Percentiles rank a stretch among this genome's conserved stretches.
Conservation (phyloP, 2,797 vertebrate genomes). For the Phrynocephalus forsythii region DNA sequence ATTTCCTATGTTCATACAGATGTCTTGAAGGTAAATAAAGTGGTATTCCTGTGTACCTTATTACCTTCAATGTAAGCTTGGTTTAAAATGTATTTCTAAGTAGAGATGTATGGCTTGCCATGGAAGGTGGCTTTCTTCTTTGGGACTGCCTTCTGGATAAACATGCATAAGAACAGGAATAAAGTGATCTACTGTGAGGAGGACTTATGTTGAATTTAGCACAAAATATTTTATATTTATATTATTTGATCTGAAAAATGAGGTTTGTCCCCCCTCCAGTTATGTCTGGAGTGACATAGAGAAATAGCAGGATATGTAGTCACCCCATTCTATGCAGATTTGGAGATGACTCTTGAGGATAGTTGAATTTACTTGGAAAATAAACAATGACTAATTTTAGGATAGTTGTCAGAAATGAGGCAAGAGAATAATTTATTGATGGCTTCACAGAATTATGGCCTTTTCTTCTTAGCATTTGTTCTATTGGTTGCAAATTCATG, state of each 20-base stretch:
- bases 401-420: too few species aligned
- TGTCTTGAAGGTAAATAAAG: background rate
- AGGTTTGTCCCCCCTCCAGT: too few species aligned
- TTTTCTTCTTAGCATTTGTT: too few species aligned
- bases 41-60: background rate
- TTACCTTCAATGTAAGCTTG: background rate
- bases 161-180: too few species aligned
- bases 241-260: too few species aligned
- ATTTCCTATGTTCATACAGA: background rate
- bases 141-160: background rate
- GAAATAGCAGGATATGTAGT: background rate
- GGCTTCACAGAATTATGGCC: too few species aligned
- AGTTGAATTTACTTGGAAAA: background rate
- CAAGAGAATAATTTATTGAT: too few species aligned
- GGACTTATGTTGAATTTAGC: too few species aligned
- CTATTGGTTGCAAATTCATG: too few species aligned
- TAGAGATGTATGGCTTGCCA: background rate
- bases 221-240: too few species aligned
- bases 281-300: background rate
- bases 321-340: background rate
- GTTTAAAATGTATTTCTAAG: background rate
- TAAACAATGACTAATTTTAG: too few species aligned
- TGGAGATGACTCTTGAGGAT: background rate
- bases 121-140: background rate
- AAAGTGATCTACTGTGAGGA: background rate